Evolutionary conservation across 2,113 vertebrate species (phyloP), one percentile per base, ranked within the genome.

Genomic region (Coturnix japonica): DNA sequence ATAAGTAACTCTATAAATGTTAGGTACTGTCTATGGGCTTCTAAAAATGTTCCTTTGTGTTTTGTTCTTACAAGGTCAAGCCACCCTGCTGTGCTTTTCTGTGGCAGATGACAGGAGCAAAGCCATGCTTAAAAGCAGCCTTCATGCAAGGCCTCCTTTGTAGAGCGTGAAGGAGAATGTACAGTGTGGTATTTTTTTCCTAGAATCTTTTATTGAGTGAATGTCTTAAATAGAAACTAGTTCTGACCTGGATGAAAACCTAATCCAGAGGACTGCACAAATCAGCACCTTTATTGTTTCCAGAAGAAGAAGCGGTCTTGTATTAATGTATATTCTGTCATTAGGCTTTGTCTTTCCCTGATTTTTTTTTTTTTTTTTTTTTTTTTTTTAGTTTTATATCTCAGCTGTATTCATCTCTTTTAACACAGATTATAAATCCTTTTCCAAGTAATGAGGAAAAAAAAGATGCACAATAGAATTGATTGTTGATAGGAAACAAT

Each of bases 251-350:
- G 65, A 69, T 56, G 63, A 82, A 96, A 96, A 89, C n/a, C 15
- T 90, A 41, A 41, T 30, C 61, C 61, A 19, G 19, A 44, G 46
- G 44, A 64, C 11, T 25, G 51, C 22, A 13, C 19, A 61, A 60
- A 93, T 71, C 92, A 43, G 41, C 47, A 95, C 63, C 61, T 95
- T 93, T 96, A 96, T 93, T 95, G 64, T 82, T 96, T 96, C 95
- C 95, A 93, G 91, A 85, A 91, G 91, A 85, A 91, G 66, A 88
- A 35, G 12, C 17, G 91, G 41, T 77, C 76, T 89, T 67, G 26
- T 63, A 85, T 88, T 94, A 95, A 91, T 41, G 37, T 87, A 94
- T 97, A 96, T 72, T 93, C 47, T 93, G 74, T 37, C 37, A 37
- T 37, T 37, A 37, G 37, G 37, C 37, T 37, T 37, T 37, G 7